Evolutionary conservation across 2,797 vertebrate species (phyloP).

Genomic region (Discoglossus pictus): DNA sequence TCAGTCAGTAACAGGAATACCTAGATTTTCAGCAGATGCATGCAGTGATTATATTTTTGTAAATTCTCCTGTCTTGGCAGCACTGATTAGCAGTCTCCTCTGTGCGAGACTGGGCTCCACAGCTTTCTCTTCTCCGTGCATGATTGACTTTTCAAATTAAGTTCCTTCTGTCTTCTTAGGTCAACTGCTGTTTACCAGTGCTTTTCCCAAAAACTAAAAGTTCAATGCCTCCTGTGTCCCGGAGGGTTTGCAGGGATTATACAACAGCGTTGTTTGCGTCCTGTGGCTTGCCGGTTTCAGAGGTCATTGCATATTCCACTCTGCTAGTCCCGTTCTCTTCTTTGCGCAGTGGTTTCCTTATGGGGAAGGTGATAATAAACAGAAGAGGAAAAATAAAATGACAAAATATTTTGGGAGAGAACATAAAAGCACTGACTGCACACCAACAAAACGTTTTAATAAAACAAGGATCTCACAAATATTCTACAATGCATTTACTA

Average conservation of each 20-base stretch:
- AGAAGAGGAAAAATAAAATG: not conserved
- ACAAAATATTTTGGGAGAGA: not conserved
- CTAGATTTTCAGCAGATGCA: conserved; percentile 71
- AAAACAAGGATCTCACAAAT: conserved; percentile 11
- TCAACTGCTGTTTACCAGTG: conserved; percentile 52
- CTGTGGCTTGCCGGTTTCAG: conserved; percentile 82
- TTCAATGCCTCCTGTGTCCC: conserved; percentile 57
- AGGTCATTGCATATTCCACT: conserved; percentile 93
- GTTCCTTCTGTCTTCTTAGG: conserved; percentile 66
- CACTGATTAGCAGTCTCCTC: conserved; percentile 60
- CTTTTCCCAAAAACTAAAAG: conserved; percentile 54
- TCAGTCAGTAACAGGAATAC: conserved; percentile 29
- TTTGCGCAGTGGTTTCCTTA: conserved; percentile 96
- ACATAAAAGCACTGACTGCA: not conserved
- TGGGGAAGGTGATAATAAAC: conserved; percentile 5
- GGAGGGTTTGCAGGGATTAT: conserved; percentile 64
- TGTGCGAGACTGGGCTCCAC: not conserved
- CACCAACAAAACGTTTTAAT: conserved; percentile 3
- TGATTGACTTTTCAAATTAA: conserved; percentile 63
- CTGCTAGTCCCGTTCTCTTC: conserved; percentile 89
- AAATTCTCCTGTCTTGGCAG: conserved; percentile 60
- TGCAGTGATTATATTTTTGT: conserved; percentile 71
- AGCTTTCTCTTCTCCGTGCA: conserved; percentile 42
- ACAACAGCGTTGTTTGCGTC: conserved; percentile 83
- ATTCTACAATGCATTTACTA: too few species aligned